Base-by-base conservation (phyloP, 1,140 invertebrate species). In the Drosophila lacertosa region DNA sequence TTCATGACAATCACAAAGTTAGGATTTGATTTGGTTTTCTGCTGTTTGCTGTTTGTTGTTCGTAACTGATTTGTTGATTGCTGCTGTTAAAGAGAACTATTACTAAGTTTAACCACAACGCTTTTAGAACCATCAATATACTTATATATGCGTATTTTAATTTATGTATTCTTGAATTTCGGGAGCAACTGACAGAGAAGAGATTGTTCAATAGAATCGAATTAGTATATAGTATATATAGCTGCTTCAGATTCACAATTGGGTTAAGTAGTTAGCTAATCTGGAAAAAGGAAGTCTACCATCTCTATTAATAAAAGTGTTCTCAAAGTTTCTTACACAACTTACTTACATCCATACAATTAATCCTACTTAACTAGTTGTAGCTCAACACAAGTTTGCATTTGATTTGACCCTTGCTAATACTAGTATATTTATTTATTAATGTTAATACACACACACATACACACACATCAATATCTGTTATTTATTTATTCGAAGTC, bases 1-100 rank as follows among this genome's bases (percentile, higher is more conserved):
- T 86, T 86, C 81, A 71, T 86, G 81, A 77, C 77, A 88, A 86
- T 86, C 81, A 86, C 81, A 86, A 86, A 88, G 69, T 86, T 88
- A 74, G 82, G 74, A 81, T 86, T 86, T 88, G 70, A 68, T 88
- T 86, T 77, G 55, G 51, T 66, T 88, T 84, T 13, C 24, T 29
- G 4, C 0, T 26, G 4, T 26, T 29, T 9, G 5, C 7, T 26
- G 24, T 35, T 63, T 55, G 64, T 55, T 67, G 3, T 64, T 64
- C 40, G 16, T 59, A 33, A 22, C 44, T 39, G 44, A 32, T 64
- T 55, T 44, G 58, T 40, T 45, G 68, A 55, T 59, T 60, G 26
- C 57, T 69, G 39, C 45, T 68, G n/a, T 44, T 18, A 33, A 48
- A 70, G 59, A 55, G 42, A 70, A 79, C 50, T 71, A 67, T 20